Conservation (phyloP, 2,113 vertebrate species). For the Charina bottae region DNA sequence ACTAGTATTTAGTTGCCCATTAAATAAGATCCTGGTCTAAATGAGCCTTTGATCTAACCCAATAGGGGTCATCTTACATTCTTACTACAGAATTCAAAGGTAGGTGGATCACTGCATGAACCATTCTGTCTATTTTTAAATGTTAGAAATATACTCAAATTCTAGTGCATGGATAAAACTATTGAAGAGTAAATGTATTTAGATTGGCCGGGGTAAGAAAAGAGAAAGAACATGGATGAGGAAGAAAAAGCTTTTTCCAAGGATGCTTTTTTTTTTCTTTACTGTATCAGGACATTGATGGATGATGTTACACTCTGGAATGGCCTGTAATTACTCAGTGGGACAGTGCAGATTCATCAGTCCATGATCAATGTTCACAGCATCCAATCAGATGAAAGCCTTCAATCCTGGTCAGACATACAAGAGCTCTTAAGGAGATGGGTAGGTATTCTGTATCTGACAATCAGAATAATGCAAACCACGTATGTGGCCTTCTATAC, state of each 20-base stretch:
- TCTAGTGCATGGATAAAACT: neutral
- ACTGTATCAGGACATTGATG: constrained; percentile 21
- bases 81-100: neutral
- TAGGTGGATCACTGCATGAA: neutral
- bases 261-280: neutral
- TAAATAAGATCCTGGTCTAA: neutral
- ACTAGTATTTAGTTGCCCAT: neutral
- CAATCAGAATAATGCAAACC: neutral
- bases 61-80: neutral
- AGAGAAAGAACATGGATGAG: neutral
- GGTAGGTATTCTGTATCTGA: neutral
- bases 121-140: neutral
- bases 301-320: constrained; percentile 40
- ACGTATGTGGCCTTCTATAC: neutral
- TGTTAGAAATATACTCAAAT: neutral
- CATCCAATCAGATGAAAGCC: constrained; percentile 23
- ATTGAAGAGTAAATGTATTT: neutral
- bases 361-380: constrained; percentile 39
- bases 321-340: constrained; percentile 48
- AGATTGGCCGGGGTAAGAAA: neutral
- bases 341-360: constrained; percentile 43
- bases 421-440: neutral
- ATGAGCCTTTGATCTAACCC: neutral
- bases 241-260: neutral
- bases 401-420: neutral